These are phyloP conservation scores for Nycticorax nycticorax DNA, from an alignment of 2,113 vertebrate species.

Conservation along the genomic window DNA sequence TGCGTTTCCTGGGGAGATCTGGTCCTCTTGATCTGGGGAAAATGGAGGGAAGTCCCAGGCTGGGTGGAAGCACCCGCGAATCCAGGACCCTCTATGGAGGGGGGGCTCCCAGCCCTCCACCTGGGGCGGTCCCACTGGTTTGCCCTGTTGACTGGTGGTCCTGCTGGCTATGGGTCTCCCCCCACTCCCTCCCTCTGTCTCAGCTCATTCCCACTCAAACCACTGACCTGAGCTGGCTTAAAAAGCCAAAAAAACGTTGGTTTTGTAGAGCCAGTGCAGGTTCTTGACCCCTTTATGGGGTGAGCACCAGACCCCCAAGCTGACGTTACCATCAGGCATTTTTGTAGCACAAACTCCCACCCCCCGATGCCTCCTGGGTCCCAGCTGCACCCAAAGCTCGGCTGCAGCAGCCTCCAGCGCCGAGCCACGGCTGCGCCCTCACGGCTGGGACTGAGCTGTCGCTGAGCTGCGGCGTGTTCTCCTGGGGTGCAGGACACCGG, in stretches of 20 bases:
- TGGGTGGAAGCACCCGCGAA: rapidly evolving
- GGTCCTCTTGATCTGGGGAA: neutral
- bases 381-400: neutral
- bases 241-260: neutral
- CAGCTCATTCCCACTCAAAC: neutral
- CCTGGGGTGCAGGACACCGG: neutral
- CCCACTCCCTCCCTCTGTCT: neutral
- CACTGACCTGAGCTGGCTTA: neutral
- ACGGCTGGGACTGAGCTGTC: neutral
- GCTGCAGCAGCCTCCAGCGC: neutral
- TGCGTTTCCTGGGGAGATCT: neutral
- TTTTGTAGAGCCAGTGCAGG: neutral
- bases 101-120: neutral
- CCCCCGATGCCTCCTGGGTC: neutral
- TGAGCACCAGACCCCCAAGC: neutral
- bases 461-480: neutral
- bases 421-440: rapidly evolving
- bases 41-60: neutral
- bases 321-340: neutral
- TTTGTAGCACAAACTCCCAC: neutral
- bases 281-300: neutral
- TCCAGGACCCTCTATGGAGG: too few relatives aligned
- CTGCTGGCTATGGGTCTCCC: neutral
- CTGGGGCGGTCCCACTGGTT: neutral
- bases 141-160: neutral